Percentiles rank a stretch among this genome's conserved stretches.
Evolutionary conservation across 2,797 vertebrate genomes (phyloP).

Genomic region (Sebastes steindachneri): DNA sequence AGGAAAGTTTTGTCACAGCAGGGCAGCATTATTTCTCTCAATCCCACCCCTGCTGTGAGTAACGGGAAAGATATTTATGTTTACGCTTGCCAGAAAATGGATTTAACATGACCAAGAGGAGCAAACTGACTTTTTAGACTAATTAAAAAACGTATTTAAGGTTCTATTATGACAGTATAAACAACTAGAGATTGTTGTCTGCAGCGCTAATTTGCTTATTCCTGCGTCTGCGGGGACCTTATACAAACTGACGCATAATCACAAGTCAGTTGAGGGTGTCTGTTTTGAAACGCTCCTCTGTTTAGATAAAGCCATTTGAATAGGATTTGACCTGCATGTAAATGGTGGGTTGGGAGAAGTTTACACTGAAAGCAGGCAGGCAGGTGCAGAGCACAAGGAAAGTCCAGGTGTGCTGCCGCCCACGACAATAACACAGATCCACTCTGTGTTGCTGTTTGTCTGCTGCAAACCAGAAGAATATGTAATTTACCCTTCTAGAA

Average conservation of each 20-base stretch:
- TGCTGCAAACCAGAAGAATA: slow-evolving; percentile 25
- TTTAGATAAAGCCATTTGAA: slow-evolving; percentile 82
- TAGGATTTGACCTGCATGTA: slow-evolving; percentile 84
- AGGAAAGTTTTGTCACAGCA: slow-evolving; percentile 69
- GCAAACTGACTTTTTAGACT: not conserved
- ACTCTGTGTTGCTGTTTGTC: slow-evolving; percentile 36
- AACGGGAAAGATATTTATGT: slow-evolving; percentile 61
- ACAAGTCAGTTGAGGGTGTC: slow-evolving; percentile 53
- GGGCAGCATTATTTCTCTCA: slow-evolving; percentile 36
- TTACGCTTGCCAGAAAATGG: slow-evolving; percentile 50
- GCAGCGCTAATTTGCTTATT: slow-evolving; percentile 59
- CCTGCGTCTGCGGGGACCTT: slow-evolving; percentile 57
- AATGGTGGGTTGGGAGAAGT: slow-evolving; percentile 74
- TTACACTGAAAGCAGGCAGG: slow-evolving; percentile 57
- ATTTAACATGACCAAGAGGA: slow-evolving; percentile 18
- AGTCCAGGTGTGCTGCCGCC: slow-evolving; percentile 71
- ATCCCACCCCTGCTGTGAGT: slow-evolving; percentile 51
- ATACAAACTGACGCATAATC: slow-evolving; percentile 73
- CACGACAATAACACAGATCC: slow-evolving; percentile 49
- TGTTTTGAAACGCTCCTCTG: slow-evolving; percentile 77
- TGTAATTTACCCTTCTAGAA: slow-evolving; percentile 1
- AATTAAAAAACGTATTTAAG: not conserved
- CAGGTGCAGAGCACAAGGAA: slow-evolving; percentile 72
- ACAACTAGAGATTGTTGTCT: slow-evolving; percentile 30
- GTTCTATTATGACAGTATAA: slow-evolving; percentile 16